Conservation (phyloP, 53 echinoderm and acorn worm genomes). For the Actinopyga echinites region DNA sequence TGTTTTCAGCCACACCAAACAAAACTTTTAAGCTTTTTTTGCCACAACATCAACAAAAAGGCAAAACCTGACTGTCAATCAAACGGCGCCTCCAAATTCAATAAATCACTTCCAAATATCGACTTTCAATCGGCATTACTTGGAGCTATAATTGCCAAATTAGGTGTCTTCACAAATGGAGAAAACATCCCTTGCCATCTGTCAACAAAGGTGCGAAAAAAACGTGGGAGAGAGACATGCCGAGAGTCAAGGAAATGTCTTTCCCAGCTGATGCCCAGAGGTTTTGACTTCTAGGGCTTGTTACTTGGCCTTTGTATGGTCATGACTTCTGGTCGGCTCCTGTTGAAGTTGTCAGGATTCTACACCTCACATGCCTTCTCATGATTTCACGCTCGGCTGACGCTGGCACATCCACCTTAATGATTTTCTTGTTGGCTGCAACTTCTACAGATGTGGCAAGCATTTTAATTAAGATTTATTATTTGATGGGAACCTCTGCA, state of each 20-base stretch:
- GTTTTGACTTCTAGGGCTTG: background rate
- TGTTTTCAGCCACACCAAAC: no score
- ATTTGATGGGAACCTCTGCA: no score
- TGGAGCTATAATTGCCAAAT: background rate
- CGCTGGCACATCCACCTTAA: constrained; percentile 1
- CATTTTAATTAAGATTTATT: background rate
- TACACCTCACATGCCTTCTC: background rate
- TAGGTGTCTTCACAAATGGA: no score
- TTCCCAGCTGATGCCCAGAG: constrained; percentile 8
- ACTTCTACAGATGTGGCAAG: constrained; percentile 20
- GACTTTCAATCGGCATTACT: background rate
- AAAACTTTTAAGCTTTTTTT: no score
- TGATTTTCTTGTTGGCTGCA: background rate
- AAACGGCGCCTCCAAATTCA: background rate
- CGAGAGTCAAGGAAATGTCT: background rate
- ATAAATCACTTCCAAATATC: background rate
- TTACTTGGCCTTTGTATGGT: background rate
- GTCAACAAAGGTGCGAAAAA: background rate
- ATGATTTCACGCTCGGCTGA: constrained; percentile 24
- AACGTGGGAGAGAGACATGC: background rate
- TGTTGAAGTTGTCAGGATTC: background rate
- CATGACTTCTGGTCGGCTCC: background rate
- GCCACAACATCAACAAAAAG: background rate
- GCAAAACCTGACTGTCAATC: background rate
- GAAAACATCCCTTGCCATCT: no score